Evolutionary conservation across 2,888 invertebrate species (phyloP).

Genomic region (Drosophila austrosaltans): DNA sequence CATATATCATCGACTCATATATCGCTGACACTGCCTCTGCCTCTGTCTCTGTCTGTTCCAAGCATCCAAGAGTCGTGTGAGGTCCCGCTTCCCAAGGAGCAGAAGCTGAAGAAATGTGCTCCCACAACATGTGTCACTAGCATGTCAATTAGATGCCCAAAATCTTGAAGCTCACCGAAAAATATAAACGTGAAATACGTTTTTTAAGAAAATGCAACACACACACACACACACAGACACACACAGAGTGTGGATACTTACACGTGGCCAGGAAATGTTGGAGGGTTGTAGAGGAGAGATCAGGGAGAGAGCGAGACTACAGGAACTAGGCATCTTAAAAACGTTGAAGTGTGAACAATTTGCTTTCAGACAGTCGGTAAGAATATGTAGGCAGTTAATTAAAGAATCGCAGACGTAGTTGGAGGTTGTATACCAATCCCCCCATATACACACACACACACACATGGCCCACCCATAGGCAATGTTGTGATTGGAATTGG

Average conservation of each 20-base stretch:
- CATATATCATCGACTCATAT: constrained; percentile 76
- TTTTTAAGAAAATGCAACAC: constrained; percentile 36
- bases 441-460: not conserved
- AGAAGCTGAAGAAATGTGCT: constrained; percentile 26
- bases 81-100: constrained; percentile 60
- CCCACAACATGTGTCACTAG: constrained; percentile 77
- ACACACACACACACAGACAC: not conserved
- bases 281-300: not conserved
- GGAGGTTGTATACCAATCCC: not conserved
- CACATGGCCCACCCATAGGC: constrained; percentile 70
- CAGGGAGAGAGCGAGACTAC: constrained; percentile 1
- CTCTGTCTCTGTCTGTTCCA: constrained; percentile 24
- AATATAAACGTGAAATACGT: constrained; percentile 33
- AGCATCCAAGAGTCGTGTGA: constrained; percentile 58
- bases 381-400: constrained; percentile 72
- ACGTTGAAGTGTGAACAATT: constrained; percentile 81
- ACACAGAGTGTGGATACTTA: not conserved
- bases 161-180: constrained; percentile 33
- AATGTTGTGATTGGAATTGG: constrained; percentile 65
- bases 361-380: constrained; percentile 44
- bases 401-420: constrained; percentile 52
- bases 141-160: constrained; percentile 76
- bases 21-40: constrained; percentile 65
- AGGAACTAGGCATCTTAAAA: constrained; percentile 47
- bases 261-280: constrained; percentile 58